Evolutionary conservation across 2,888 invertebrate species (phyloP), one percentile per base, ranked within the genome.

Genomic region (Blomia tropicalis): DNA sequence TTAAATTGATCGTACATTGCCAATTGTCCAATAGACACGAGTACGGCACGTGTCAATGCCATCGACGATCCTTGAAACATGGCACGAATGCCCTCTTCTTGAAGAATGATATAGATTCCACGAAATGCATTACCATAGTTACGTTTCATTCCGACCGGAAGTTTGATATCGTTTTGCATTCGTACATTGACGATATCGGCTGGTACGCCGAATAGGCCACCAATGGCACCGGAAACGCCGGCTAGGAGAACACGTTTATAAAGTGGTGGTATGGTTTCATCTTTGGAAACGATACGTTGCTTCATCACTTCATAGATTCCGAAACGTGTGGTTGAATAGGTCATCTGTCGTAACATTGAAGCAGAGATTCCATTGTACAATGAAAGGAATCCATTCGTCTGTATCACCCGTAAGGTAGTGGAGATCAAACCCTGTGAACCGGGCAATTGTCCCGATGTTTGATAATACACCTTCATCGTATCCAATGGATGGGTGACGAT

Each of bases 131-230:
- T 86, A 71, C 91, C 92, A 74, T 98, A 98, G 72, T 95, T 93
- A 78, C 95, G 81, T 71, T 92, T 79, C 69, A 83, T 80, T 23
- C 89, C 87, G 60, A 76, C 72, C 3, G 90, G 82, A 58, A 96
- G 75, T 76, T 96, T 98, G 27, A 95, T 82, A 76, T 98, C 98
- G 77, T 98, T 98, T 75, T 98, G 96, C 96, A 98, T 96, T 69
- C 98, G 79, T 4, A 98, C 96, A 77, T 98, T 98, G 59, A 98
- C 85, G 79, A 98, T 81, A 77, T 98, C 98, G 14, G 89, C 92
- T 1, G 96, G 96, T 25, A 93, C 2, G 44, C 62, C 62, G 2
- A 96, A 82, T 70, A 95, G 80, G 7, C 96, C 96, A 58, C 95
- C 93, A 53, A 82, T 80, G 59, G 84, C 83, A 4, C 95, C 96